Conservation (phyloP, 2,797 vertebrate genomes). For the Tangara arthus region DNA sequence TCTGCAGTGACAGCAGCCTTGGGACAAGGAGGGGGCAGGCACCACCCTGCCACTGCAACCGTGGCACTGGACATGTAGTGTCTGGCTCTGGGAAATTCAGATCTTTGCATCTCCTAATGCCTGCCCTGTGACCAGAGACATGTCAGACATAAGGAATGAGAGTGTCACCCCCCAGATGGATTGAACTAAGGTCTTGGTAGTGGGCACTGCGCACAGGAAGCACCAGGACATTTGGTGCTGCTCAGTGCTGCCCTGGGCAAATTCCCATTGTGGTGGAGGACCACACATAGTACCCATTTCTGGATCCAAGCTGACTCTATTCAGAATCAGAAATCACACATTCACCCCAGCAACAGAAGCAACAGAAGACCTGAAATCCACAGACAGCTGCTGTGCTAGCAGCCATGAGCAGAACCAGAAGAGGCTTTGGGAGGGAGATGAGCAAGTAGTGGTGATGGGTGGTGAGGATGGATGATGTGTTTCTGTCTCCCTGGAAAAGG, state of each 20-base stretch:
- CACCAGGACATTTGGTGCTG: background rate
- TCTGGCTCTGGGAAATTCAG: background rate
- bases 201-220: background rate
- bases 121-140: background rate
- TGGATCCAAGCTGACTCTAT: background rate
- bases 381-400: background rate
- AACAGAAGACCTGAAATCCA: background rate
- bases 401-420: background rate
- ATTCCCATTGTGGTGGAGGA: background rate
- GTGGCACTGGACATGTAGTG: accelerated
- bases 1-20: background rate
- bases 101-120: background rate
- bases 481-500: background rate
- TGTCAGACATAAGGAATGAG: background rate
- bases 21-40: background rate
- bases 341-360: background rate
- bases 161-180: background rate
- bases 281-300: accelerated
- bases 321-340: background rate
- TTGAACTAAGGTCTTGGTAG: background rate
- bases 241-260: background rate
- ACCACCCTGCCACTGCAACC: background rate
- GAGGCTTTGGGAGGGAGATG: background rate
- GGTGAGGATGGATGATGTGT: background rate
- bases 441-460: background rate